Evolutionary conservation across 1,140 invertebrate species (phyloP).

Genomic region (Eumaeus atala): DNA sequence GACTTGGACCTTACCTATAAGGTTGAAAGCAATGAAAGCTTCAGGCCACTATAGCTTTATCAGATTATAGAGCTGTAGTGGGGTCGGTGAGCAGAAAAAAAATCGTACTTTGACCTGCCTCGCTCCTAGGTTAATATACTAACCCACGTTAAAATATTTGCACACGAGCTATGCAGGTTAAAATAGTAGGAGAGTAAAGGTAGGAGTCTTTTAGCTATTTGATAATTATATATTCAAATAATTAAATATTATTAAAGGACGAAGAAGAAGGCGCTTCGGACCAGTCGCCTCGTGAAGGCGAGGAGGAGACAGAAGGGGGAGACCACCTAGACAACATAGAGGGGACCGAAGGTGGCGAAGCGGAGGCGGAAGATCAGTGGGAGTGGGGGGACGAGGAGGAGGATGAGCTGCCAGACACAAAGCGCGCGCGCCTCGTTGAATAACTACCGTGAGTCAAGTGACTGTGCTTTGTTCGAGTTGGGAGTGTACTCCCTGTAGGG

Average conservation of each 20-base stretch:
- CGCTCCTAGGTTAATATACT: not conserved
- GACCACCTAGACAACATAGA: conserved; percentile 15
- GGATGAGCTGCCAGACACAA: conserved; percentile 33
- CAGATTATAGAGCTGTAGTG: too few relatives aligned
- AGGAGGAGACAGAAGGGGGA: conserved; percentile 28
- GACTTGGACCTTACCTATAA: too few relatives aligned
- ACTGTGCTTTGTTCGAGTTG: not conserved
- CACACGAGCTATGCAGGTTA: not conserved
- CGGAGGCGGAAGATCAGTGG: conserved; percentile 35
- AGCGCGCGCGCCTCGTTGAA: conserved; percentile 26
- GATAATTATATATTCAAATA: not conserved
- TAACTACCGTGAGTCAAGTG: conserved; percentile 18
- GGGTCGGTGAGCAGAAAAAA: too few relatives aligned
- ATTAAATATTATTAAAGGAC: conserved; percentile 18
- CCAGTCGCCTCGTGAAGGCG: too few relatives aligned
- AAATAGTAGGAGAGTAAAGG: not conserved
- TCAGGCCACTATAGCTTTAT: too few relatives aligned
- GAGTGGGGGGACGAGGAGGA: conserved; percentile 48
- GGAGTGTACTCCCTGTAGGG: not conserved
- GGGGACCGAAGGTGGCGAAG: conserved; percentile 25
- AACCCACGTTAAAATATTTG: not conserved
- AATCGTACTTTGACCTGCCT: too few relatives aligned
- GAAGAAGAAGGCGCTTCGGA: conserved; percentile 31
- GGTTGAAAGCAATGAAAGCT: too few relatives aligned
- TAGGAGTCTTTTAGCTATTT: too few relatives aligned